phyloP scores from a whole-genome alignment of 2,888 invertebrate genomes.

The Melikaiella ostensackeni region DNA sequence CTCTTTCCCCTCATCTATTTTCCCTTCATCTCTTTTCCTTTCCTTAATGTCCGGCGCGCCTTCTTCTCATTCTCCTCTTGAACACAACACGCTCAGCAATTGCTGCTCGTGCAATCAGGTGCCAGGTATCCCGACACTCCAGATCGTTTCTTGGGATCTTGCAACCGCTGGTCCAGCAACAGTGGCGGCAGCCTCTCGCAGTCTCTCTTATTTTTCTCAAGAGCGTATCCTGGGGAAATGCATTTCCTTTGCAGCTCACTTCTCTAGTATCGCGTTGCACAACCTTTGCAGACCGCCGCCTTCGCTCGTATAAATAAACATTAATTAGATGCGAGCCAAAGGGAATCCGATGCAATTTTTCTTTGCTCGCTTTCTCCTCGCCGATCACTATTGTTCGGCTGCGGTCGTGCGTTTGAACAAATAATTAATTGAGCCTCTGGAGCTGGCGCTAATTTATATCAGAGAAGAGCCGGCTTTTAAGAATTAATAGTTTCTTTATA shows the following conservation, averaged over 20 bases:
- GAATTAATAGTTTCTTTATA: not conserved
- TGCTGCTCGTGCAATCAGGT: slow-evolving; percentile 29
- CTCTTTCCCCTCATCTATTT: too few relatives aligned
- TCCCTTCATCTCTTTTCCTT: not conserved
- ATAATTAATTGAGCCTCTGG: slow-evolving; percentile 22
- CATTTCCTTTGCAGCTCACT: slow-evolving; percentile 54
- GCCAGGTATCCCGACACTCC: slow-evolving; percentile 31
- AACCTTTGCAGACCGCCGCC: slow-evolving; percentile 44
- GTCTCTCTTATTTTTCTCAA: slow-evolving; percentile 37
- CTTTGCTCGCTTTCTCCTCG: not conserved
- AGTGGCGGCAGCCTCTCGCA: slow-evolving; percentile 28
- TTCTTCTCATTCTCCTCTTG: not conserved
- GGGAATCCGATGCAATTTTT: slow-evolving; percentile 36
- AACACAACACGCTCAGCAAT: slow-evolving; percentile 7
- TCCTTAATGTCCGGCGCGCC: not conserved
- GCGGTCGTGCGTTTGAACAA: slow-evolving; percentile 13
- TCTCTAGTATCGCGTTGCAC: slow-evolving; percentile 57
- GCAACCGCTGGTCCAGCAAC: slow-evolving; percentile 27
- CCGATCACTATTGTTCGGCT: slow-evolving; percentile 21
- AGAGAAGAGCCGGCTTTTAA: not conserved
- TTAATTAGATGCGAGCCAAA: slow-evolving; percentile 38
- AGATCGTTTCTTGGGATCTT: slow-evolving; percentile 34
- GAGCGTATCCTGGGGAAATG: slow-evolving; percentile 57
- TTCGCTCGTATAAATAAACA: slow-evolving; percentile 15
- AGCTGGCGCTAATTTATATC: slow-evolving; percentile 8